These are phyloP conservation scores for Trichopoda pennipes DNA, from an alignment of 2,888 invertebrate species.

Conservation along the genomic window DNA sequence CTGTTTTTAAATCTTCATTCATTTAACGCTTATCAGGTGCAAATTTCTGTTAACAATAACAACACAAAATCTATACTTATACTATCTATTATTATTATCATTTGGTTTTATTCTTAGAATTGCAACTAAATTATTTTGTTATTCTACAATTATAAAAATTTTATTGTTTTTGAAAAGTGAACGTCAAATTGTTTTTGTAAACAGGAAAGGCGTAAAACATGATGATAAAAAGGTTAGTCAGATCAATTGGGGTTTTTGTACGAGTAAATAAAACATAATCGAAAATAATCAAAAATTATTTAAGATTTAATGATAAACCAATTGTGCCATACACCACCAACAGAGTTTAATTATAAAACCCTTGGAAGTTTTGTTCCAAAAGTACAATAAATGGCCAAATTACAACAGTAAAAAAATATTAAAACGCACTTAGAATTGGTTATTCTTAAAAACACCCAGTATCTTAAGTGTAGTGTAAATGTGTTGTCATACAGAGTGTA, in stretches of 20 bases:
- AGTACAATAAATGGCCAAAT: too few species aligned
- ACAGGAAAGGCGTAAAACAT: neutral
- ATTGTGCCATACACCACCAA: too few species aligned
- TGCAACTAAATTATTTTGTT: slow-evolving; percentile 32
- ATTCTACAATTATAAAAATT: slow-evolving; percentile 37
- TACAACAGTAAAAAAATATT: too few species aligned
- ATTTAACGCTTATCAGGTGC: slow-evolving; percentile 48
- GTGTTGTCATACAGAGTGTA: too few species aligned
- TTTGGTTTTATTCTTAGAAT: slow-evolving; percentile 34
- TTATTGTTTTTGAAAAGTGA: slow-evolving; percentile 48
- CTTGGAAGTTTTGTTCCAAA: too few species aligned
- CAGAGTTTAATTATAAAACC: too few species aligned
- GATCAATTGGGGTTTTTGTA: slow-evolving; percentile 37
- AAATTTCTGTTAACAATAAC: slow-evolving; percentile 48
- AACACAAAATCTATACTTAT: slow-evolving; percentile 1
- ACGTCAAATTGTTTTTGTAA: slow-evolving; percentile 13
- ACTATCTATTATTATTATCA: slow-evolving; percentile 13
- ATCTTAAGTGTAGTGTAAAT: too few species aligned
- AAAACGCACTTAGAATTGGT: too few species aligned
- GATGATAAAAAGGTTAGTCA: slow-evolving; percentile 9
- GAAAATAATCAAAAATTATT: neutral
- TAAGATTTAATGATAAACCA: too few species aligned
- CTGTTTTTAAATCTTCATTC: slow-evolving; percentile 16
- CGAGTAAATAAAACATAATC: neutral
- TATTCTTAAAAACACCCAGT: too few species aligned